Percentiles rank a stretch among this genome's conserved stretches.
These are phyloP conservation scores for Dicentrarchus labrax DNA, from an alignment of 2,113 vertebrate genomes.

Conservation along the genomic window DNA sequence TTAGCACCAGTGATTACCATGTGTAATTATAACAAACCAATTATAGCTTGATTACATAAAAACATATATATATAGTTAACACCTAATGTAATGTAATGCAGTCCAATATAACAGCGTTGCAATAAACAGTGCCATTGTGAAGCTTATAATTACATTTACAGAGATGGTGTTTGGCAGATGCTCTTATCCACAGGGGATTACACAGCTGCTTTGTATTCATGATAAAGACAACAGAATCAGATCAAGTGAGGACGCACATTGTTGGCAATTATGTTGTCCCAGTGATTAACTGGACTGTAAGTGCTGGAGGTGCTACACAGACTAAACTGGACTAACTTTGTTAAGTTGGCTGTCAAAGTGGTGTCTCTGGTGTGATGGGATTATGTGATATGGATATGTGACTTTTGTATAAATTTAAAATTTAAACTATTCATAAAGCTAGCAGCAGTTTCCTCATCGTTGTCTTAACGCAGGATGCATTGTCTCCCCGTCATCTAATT, in stretches of 20 bases:
- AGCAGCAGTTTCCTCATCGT: neutral
- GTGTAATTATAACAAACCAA: conserved; percentile 59
- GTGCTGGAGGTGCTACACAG: conserved; percentile 25
- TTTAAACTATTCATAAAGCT: neutral
- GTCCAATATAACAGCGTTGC: conserved; percentile 19
- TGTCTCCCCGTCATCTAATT: neutral
- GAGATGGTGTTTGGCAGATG: conserved; percentile 67
- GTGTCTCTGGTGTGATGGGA: neutral
- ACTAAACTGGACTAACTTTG: conserved; percentile 27
- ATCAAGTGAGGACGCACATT: conserved; percentile 47
- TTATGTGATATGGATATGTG: conserved; percentile 5
- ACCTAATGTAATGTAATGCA: neutral
- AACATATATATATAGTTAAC: neutral
- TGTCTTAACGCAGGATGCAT: neutral
- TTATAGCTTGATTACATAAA: conserved; percentile 60
- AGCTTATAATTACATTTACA: conserved; percentile 68
- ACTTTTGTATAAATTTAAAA: conserved; percentile 19
- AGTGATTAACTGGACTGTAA: conserved; percentile 39
- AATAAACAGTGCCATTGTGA: conserved; percentile 42
- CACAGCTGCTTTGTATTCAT: conserved; percentile 66
- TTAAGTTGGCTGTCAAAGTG: conserved; percentile 8
- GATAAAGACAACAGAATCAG: conserved; percentile 45
- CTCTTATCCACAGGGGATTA: conserved; percentile 54
- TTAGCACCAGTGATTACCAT: conserved; percentile 47
- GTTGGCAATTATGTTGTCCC: conserved; percentile 44